A percentile compares a stretch with the other conserved stretches of the same genome.
These are phyloP conservation scores for Parapristionchus giblindavisi DNA, from an alignment of 2,888 invertebrate species.

Conservation along the genomic window DNA sequence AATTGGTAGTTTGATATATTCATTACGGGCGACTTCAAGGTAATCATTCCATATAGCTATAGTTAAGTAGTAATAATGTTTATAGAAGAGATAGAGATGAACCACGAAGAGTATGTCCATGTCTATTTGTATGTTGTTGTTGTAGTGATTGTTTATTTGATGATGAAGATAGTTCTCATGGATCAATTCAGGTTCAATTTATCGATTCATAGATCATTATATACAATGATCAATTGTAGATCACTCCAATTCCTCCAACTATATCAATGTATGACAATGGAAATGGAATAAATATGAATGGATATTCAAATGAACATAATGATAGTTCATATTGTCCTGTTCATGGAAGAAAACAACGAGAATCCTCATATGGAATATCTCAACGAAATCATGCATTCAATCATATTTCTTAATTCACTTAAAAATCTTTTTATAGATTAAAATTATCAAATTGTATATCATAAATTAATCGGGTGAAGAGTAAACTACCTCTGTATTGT, in stretches of 20 bases:
- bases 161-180: slow-evolving; percentile 40
- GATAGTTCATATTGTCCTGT: no score
- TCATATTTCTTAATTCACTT: background rate
- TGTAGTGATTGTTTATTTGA: slow-evolving; percentile 57
- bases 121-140: slow-evolving; percentile 57
- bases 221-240: background rate
- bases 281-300: slow-evolving; percentile 1
- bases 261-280: background rate
- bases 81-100: slow-evolving; percentile 53
- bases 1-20: slow-evolving; percentile 74
- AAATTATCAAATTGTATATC: background rate
- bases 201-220: background rate
- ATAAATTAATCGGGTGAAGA: no score
- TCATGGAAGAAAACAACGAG: slow-evolving; percentile 13
- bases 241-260: slow-evolving; percentile 12
- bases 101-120: slow-evolving; percentile 56
- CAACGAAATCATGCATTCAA: slow-evolving; percentile 19
- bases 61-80: background rate
- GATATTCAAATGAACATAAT: no score
- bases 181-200: slow-evolving; percentile 37
- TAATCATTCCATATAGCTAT: background rate
- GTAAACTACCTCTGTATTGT: no score
- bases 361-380: slow-evolving; percentile 10
- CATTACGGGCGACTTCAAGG: slow-evolving; percentile 52
- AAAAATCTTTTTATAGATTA: background rate